phyloP scores from a whole-genome alignment of 1,140 invertebrate genomes.

The Ladona fulva region DNA sequence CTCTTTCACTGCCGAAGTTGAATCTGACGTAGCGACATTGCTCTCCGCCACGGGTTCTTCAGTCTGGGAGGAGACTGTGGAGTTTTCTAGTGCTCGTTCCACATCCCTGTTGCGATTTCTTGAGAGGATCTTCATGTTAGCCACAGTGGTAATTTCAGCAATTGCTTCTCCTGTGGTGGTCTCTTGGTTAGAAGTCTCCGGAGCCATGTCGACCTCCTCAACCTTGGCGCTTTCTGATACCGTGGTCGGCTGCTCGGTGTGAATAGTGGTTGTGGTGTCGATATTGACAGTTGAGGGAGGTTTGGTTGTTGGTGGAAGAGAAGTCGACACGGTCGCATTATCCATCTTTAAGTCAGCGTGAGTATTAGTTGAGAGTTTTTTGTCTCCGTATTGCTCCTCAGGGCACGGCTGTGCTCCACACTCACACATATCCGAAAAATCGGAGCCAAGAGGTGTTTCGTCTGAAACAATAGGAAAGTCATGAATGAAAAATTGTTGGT shows the following conservation, averaged over 20 bases:
- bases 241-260: too few relatives aligned
- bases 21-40: background rate
- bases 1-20: background rate
- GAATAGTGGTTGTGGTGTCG: too few relatives aligned
- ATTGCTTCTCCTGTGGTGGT: too few relatives aligned
- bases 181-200: too few relatives aligned
- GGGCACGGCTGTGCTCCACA: constrained; percentile 18
- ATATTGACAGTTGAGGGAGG: too few relatives aligned
- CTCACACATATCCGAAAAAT: constrained; percentile 24
- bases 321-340: background rate
- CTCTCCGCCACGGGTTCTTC: background rate
- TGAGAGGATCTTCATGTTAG: background rate
- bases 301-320: background rate
- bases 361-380: background rate
- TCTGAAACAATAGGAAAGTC: constrained; percentile 12
- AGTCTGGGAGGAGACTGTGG: background rate
- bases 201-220: too few relatives aligned
- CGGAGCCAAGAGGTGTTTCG: constrained; percentile 21
- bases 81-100: background rate
- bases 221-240: too few relatives aligned
- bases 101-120: background rate
- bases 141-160: background rate
- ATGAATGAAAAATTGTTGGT: too few relatives aligned
- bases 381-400: background rate
- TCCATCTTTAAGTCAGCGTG: too few relatives aligned